These are phyloP conservation scores for Oreochromis spilurus DNA, from an alignment of 2,113 vertebrate genomes.

Conservation along the genomic window DNA sequence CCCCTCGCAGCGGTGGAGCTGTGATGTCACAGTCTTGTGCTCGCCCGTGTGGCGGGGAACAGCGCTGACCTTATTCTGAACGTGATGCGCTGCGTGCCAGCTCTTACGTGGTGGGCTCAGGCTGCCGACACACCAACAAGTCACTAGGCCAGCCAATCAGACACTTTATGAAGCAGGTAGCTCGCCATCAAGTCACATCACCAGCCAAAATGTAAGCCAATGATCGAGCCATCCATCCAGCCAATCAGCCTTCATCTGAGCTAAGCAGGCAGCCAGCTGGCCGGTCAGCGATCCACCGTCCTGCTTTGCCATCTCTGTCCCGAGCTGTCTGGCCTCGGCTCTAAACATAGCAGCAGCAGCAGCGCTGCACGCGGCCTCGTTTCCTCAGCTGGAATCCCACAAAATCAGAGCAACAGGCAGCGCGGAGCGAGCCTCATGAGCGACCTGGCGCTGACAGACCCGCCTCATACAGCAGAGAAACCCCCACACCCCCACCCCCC, in stretches of 20 bases:
- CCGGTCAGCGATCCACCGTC: background rate
- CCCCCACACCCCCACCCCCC: no score
- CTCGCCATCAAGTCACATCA: background rate
- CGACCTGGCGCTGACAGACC: background rate
- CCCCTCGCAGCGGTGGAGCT: background rate
- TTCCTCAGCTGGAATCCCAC: background rate
- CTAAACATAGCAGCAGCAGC: conserved; percentile 22
- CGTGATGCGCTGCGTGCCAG: background rate
- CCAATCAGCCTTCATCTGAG: background rate
- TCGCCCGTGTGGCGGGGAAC: background rate
- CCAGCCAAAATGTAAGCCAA: background rate
- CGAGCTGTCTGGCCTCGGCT: background rate
- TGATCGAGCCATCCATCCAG: background rate
- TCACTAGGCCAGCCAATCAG: background rate
- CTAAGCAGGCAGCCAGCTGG: background rate
- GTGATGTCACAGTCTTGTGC: conserved; percentile 44
- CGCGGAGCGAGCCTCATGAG: background rate
- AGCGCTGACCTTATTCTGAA: conserved; percentile 32
- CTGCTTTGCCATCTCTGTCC: background rate
- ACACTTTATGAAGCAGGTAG: background rate
- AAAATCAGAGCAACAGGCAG: background rate
- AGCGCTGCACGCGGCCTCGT: conserved; percentile 3
- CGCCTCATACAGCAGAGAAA: no score
- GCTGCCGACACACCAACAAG: background rate
- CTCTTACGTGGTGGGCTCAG: background rate